Base-by-base conservation (phyloP, 2,888 invertebrate genomes). In the Corbicula japonica region DNA sequence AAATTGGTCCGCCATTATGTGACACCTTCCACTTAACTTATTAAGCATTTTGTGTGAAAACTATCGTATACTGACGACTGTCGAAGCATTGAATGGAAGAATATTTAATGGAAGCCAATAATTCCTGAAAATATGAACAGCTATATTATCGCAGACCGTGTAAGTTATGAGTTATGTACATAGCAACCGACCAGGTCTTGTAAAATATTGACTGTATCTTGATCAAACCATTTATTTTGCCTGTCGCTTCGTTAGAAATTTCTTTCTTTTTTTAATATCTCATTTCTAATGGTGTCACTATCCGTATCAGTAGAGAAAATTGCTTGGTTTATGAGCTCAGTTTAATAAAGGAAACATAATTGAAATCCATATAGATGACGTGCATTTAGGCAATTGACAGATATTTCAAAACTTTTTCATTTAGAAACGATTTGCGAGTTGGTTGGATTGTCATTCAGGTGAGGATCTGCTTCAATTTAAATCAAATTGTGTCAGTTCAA, bases 31-130 rank as follows among this genome's bases (percentile, higher is more conserved):
- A n/a, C n/a, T n/a, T n/a, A n/a, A n/a, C n/a, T n/a, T n/a, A n/a
- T n/a, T n/a, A n/a, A n/a, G n/a, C n/a, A n/a, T n/a, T n/a, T n/a
- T n/a, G n/a, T n/a, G n/a, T n/a, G n/a, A n/a, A n/a, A n/a, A n/a
- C n/a, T n/a, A n/a, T n/a, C n/a, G n/a, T n/a, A n/a, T n/a, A n/a
- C 35, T 58, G 2, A 58, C 15, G 35, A 58, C 34, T n/a, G 21
- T 35, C 35, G 35, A 58, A 58, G n/a, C n/a, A n/a, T n/a, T n/a
- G n/a, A n/a, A n/a, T n/a, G n/a, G n/a, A n/a, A n/a, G n/a, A n/a
- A n/a, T n/a, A n/a, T n/a, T n/a, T n/a, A n/a, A 58, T 58, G 58
- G 58, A 35, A 71, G 50, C 52, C 71, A 71, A 71, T 71, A 71
- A 61, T 61, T 61, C 50, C 38, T 35, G 38, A 30, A 41, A 30